phyloP scores from a whole-genome alignment of 2,888 invertebrate species.

The Rhagonycha fulva region DNA sequence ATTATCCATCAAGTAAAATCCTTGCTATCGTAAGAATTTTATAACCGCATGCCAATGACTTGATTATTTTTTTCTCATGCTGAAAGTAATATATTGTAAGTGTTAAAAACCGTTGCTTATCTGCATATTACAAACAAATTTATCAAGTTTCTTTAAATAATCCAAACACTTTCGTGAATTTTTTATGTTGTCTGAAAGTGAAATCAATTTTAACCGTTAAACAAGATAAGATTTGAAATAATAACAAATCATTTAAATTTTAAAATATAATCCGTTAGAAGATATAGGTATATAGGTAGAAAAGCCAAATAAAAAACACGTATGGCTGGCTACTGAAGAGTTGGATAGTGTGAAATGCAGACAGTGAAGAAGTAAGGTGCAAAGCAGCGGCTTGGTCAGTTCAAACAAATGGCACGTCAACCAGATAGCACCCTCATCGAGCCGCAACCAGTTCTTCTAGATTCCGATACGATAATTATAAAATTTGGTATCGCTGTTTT shows the following conservation, averaged over 20 bases:
- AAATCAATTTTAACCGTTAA: not conserved
- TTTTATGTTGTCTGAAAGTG: not conserved
- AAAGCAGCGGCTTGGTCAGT: conserved; percentile 40
- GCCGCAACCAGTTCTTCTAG: conserved; percentile 52
- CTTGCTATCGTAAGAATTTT: not conserved
- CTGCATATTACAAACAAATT: not conserved
- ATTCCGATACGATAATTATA: conserved; percentile 54
- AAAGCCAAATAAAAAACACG: conserved; percentile 7
- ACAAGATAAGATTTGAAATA: not conserved
- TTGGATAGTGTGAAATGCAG: conserved; percentile 33
- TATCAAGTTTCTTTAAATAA: not conserved
- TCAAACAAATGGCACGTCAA: conserved; percentile 50
- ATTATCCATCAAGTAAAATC: not conserved
- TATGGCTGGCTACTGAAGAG: conserved; percentile 25
- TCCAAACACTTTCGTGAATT: not conserved
- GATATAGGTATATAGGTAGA: conserved; percentile 1
- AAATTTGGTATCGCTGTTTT: conserved; percentile 52
- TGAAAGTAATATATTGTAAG: not conserved
- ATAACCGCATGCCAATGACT: not conserved
- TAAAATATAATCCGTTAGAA: not conserved
- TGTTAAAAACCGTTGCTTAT: not conserved
- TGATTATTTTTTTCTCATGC: not conserved
- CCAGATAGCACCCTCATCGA: conserved; percentile 45
- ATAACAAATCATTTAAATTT: not conserved
- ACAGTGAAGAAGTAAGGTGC: conserved; percentile 36